Evolutionary conservation across 2,888 invertebrate genomes (phyloP), one percentile per base, ranked within the genome.

Genomic region (Tortrix viridana): DNA sequence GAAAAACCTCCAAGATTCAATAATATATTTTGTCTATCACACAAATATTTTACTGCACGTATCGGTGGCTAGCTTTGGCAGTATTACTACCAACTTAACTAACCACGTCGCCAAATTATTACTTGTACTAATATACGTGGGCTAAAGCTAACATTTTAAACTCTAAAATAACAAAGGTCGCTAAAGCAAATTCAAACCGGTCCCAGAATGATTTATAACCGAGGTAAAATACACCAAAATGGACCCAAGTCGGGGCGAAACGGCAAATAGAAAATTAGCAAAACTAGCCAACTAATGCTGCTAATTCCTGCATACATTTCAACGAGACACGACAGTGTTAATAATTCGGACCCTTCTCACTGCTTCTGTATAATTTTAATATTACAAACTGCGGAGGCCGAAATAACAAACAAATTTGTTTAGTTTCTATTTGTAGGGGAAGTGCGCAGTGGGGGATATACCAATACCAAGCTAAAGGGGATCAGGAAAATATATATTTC

Each of bases 301-400:
- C 71, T 72, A 73, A 74, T 75, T 69, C 73, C 53, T 69, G 63
- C 62, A 68, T 70, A 69, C 64, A 70, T 72, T 68, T 62, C 41
- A 47, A 49, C 53, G 41, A 61, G 56, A 60, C 58, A 68, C 70
- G 62, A 72, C 73, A 67, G 68, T 70, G 69, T 64, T 73, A 69
- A 75, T 63, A 62, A 58, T 63, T 57, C 44, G 47, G 53, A 63
- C 63, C 63, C 80, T 77, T 72, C 73, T 80, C 80, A 80, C 48
- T 48, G 58, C 54, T 69, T 65, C 52, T 65, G 66, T 68, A 66
- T 60, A 47, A 69, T 70, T 69, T 68, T 67, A 71, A 70, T 71
- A 72, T 32, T 47, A 58, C 53, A 63, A 44, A 55, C 54, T 26
- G 44, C 18, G 14, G 22, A 32, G 43, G 43, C 22, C 23, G 38